Evolutionary conservation across 1,140 invertebrate species (phyloP), one percentile per base, ranked within the genome.

Genomic region (Euschistus heros): DNA sequence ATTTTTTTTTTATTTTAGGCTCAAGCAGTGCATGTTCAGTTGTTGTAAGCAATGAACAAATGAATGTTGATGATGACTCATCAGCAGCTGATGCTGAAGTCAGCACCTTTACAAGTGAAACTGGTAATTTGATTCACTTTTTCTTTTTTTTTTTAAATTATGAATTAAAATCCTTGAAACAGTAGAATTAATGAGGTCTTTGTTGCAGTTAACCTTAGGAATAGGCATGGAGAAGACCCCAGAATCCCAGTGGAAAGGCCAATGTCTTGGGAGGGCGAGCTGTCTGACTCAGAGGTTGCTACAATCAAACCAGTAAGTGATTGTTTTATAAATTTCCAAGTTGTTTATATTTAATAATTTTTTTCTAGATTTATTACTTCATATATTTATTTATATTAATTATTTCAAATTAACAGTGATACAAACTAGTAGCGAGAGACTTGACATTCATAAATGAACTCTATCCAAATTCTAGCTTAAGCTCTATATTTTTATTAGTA

Each of bases 251-350:
- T 76, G 24, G 82, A 84, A 69, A 75, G 90, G 44, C 91, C 90
- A 17, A 93, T 93, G 90, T 92, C 89, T 2, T 92, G 90, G 91
- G 90, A 93, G 74, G 90, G 91, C 17, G 90, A 92, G 75, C 77
- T 93, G 0, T 92, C 89, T 1, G 90, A 93, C 71, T 80, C 82
- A 63, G 84, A 85, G 73, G 79, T 81, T 78, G 77, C 78, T 71
- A 78, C 76, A 67, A 77, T 79, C 42, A 73, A 71, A 68, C 67
- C 69, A 33, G 72, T 70, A 68, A 66, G 59, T 62, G n/a, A n/a
- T n/a, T n/a, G n/a, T n/a, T n/a, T n/a, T n/a, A n/a, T n/a, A n/a
- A n/a, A n/a, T n/a, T n/a, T n/a, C n/a, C n/a, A n/a, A n/a, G n/a
- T n/a, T n/a, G n/a, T n/a, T n/a, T n/a, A n/a, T n/a, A n/a, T n/a